Evolutionary conservation across 2,888 invertebrate species (phyloP), one percentile per base, ranked within the genome.

Genomic region (Cephus rjabovi): DNA sequence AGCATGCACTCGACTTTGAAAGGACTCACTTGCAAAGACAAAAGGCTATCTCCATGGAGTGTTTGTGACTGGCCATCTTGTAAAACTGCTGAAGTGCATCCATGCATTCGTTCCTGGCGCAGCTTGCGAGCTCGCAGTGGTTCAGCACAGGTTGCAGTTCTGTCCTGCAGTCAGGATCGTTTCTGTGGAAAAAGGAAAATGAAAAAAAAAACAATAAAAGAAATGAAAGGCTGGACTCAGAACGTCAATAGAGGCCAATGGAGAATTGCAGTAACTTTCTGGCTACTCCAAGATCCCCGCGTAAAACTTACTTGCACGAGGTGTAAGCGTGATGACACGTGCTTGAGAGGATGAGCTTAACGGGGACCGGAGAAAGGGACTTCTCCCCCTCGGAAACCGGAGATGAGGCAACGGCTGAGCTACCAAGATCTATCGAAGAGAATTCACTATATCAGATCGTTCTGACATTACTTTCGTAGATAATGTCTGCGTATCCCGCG

Each of bases 11-110:
- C 56, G 56, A 56, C 23, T 23, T 56, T 56, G 2, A 56, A 56
- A 56, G 56, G 56, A 94, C 96, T 95, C 92, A 97, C 97, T 96
- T 97, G 97, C 98, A 98, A 81, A 97, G 94, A 91, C 98, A 98
- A 93, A 97, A 97, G 85, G 97, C 98, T 86, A 97, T 96, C 92
- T 97, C 97, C 83, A 97, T 94, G 89, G 96, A 97, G 94, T 97
- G 96, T 85, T 95, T 95, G 84, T 96, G 95, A 78, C 95, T 95
- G 33, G 95, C 95, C 87, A 95, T 95, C 91, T 96, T 94, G 92
- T 97, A 98, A 93, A 98, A 97, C 78, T 95, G 95, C 90, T 97
- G 95, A 86, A 98, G 92, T 76, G 97, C 96, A 82, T 95, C 94
- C 97, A 97, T 97, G 92, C 98, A 98, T 80, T 96, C 96, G 89